Evolutionary conservation across 2,888 invertebrate species (phyloP), one percentile per base, ranked within the genome.

Genomic region (Cybosia mesomella): DNA sequence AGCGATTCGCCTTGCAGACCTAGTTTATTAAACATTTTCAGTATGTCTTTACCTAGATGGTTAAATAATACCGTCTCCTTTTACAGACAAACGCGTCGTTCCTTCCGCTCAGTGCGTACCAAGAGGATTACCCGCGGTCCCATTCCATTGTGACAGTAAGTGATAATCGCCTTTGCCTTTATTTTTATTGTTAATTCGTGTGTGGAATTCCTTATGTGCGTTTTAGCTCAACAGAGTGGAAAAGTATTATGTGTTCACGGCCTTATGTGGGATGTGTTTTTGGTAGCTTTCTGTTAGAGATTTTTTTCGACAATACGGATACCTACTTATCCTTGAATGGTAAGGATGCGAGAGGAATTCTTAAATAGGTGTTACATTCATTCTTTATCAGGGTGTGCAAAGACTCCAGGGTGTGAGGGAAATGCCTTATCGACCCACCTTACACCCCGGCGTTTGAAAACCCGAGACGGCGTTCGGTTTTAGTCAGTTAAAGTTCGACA

Each of bases 171-270:
- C 76, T 79, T 81, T 80, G 75, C 76, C 73, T 74, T 70, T 71
- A 73, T 78, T 77, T 80, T 80, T 78, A 77, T 82, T 69, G 74
- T 75, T 77, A 74, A 77, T 81, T 77, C 85, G 84, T 85, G 85
- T 81, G 81, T 80, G 77, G 84, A 85, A 83, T 85, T 68, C 74
- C 73, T 64, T 80, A 80, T 72, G 74, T 72, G 80, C 79, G 63
- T 79, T 79, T 82, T 74, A 74, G 72, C 53, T 64, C 74, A 34
- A 28, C 66, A 75, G 67, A 72, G 80, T 78, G 71, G 76, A 73
- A 81, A 72, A 76, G 70, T 62, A 73, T 81, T 70, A 76, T 79
- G 69, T 65, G 66, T 43, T 55, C 36, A 36, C 24, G 22, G n/a
- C 28, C 39, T 65, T 62, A 57, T 65, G 54, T 74, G 71, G 74